Evolutionary conservation across 2,888 invertebrate species (phyloP).

Genomic region (Digitonthophagus gazella): DNA sequence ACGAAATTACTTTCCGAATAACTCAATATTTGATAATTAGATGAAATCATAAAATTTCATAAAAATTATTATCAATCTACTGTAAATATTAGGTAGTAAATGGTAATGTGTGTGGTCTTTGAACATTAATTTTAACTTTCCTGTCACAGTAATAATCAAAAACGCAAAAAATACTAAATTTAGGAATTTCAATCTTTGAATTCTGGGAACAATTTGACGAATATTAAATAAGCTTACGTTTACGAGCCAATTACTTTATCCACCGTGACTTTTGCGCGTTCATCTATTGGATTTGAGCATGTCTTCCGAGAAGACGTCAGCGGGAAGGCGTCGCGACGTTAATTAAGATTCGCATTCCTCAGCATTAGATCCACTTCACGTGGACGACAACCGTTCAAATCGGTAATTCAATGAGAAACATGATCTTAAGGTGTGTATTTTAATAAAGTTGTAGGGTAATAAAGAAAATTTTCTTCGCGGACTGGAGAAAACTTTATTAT

Average conservation of each 20-base stretch:
- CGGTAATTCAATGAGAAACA: neutral
- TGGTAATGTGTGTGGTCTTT: neutral
- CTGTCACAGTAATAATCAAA: no score
- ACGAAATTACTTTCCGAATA: no score
- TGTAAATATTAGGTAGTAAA: no score
- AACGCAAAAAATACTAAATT: neutral
- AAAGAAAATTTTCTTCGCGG: no score
- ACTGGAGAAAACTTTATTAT: neutral
- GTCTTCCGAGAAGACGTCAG: neutral
- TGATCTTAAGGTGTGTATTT: no score
- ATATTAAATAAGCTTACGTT: neutral
- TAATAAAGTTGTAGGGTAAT: no score
- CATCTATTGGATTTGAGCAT: neutral
- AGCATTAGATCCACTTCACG: neutral
- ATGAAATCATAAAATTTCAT: no score
- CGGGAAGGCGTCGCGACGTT: neutral
- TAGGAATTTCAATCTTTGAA: neutral
- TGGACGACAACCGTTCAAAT: neutral
- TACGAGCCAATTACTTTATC: neutral
- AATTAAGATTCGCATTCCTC: neutral
- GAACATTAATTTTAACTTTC: neutral
- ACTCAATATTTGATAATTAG: no score
- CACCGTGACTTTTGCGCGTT: neutral
- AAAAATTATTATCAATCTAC: no score
- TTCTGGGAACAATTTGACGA: neutral